Conservation (phyloP, 2,888 invertebrate genomes). For the Ryuthela nishihirai region DNA sequence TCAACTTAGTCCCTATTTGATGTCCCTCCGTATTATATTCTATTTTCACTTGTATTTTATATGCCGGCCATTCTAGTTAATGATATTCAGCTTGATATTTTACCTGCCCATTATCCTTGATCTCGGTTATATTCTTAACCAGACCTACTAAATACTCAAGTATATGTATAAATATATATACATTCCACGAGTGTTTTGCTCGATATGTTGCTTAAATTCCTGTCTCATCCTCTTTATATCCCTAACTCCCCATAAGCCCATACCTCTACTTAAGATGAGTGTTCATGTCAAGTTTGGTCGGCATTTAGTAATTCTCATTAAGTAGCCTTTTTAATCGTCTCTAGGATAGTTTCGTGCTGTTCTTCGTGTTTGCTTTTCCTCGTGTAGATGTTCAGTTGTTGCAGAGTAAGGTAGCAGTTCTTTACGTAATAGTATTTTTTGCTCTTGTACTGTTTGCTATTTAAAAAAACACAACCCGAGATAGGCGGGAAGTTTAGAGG, state of each 20-base stretch:
- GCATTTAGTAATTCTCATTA: constrained; percentile 31
- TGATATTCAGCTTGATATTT: constrained; percentile 35
- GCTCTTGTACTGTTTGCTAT: constrained; percentile 36
- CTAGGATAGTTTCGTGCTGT: constrained; percentile 35
- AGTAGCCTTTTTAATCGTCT: constrained; percentile 32
- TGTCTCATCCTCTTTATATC: constrained; percentile 7
- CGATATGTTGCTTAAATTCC: constrained; percentile 26
- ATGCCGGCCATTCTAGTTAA: constrained; percentile 40
- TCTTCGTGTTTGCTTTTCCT: constrained; percentile 35
- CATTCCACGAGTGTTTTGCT: constrained; percentile 33
- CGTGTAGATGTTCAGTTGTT: constrained; percentile 37
- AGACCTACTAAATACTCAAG: constrained; percentile 28
- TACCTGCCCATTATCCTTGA: constrained; percentile 33
- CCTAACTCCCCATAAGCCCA: constrained; percentile 10
- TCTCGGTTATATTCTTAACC: constrained; percentile 18
- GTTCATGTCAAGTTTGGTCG: constrained; percentile 34
- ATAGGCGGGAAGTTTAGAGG: too few species aligned
- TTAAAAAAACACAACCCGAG: too few species aligned
- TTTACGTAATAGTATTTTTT: constrained; percentile 33
- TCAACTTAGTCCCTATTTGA: constrained; percentile 33
- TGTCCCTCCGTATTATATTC: constrained; percentile 20
- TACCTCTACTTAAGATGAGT: too few species aligned
- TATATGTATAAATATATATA: constrained; percentile 27
- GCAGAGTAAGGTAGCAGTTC: constrained; percentile 26
- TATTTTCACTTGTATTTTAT: constrained; percentile 37